phyloP scores from a whole-genome alignment of 1,140 invertebrate genomes.

The Cryptotermes secundus region DNA sequence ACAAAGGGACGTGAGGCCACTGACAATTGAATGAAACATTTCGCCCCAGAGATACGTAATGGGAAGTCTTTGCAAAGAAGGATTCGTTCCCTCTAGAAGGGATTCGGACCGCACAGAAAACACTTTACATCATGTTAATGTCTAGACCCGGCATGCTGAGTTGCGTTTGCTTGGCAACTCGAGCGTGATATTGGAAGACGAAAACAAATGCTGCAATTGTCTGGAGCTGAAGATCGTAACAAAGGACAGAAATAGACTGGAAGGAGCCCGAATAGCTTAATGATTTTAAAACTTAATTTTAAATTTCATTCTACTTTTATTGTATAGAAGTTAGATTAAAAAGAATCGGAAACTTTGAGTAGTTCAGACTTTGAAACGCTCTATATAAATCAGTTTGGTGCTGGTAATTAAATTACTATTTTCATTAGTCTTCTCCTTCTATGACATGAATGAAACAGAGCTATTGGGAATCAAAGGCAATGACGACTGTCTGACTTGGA shows the following conservation, averaged over 20 bases:
- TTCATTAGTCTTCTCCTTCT: not conserved
- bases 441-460: not conserved
- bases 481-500: not conserved
- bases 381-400: not conserved
- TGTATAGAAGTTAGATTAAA: not conserved
- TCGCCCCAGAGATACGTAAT: not conserved
- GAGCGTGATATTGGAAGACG: not conserved
- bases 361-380: not conserved
- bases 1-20: not conserved
- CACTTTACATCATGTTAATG: no score
- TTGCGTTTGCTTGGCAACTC: not conserved
- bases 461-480: not conserved
- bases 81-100: not conserved
- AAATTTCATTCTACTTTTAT: not conserved
- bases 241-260: not conserved
- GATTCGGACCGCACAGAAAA: no score
- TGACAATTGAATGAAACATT: constrained; percentile 16
- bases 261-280: not conserved
- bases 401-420: not conserved
- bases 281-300: not conserved
- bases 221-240: not conserved
- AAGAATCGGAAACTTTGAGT: not conserved
- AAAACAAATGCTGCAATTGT: not conserved
- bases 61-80: not conserved
- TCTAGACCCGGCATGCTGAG: no score